Percentiles rank a stretch among this genome's conserved stretches.
Conservation (phyloP, 1,140 invertebrate genomes). For the Bombus pyrosoma region DNA sequence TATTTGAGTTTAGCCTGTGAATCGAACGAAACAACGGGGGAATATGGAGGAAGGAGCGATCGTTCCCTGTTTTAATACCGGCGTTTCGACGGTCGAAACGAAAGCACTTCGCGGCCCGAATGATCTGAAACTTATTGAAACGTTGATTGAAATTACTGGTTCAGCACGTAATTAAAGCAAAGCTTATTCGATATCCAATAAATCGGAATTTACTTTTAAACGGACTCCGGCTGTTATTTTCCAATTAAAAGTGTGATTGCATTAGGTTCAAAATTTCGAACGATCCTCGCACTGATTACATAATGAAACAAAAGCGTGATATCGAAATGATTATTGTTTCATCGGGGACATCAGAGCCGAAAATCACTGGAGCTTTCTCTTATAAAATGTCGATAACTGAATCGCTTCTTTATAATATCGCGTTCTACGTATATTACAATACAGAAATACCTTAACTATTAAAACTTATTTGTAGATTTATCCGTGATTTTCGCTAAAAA, state of each 20-base stretch:
- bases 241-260: constrained; percentile 33
- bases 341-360: not conserved
- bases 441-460: not conserved
- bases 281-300: not conserved
- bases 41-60: not conserved
- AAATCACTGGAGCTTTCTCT: not conserved
- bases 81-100: not conserved
- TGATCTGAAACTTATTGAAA: constrained; percentile 40
- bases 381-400: too few species aligned
- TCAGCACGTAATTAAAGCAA: constrained; percentile 34
- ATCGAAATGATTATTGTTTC: not conserved
- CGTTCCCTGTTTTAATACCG: not conserved
- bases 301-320: not conserved
- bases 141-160: constrained; percentile 35
- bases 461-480: not conserved
- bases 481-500: too few species aligned
- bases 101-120: constrained; percentile 23
- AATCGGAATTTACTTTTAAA: constrained; percentile 43
- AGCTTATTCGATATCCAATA: constrained; percentile 36
- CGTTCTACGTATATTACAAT: not conserved
- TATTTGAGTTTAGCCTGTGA: not conserved
- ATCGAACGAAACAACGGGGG: not conserved
- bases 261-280: not conserved
- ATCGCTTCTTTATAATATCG: not conserved
- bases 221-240: not conserved